These are phyloP conservation scores for Melanchra persicariae DNA, from an alignment of 2,888 invertebrate species.

Conservation along the genomic window DNA sequence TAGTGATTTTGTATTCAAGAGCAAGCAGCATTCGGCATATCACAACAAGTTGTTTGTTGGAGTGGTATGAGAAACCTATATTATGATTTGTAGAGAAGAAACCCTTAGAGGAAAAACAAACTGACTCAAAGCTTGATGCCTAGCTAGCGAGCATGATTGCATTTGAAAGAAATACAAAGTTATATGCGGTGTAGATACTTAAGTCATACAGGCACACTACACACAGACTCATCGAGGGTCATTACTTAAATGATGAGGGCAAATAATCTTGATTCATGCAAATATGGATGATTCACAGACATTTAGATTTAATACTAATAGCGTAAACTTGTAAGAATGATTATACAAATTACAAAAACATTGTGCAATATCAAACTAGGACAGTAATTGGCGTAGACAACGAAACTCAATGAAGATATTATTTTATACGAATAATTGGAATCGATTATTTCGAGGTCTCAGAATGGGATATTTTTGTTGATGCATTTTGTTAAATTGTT, in stretches of 20 bases:
- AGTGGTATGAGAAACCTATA: not conserved
- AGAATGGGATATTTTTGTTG: constrained; percentile 21
- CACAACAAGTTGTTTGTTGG: no score
- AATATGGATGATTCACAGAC: constrained; percentile 49
- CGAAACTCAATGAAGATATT: constrained; percentile 31
- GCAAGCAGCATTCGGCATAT: no score
- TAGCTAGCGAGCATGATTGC: not conserved
- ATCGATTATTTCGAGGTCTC: constrained; percentile 46
- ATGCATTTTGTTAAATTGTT: constrained; percentile 17
- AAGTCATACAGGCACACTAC: not conserved
- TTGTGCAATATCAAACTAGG: constrained; percentile 34
- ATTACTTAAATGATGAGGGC: constrained; percentile 41
- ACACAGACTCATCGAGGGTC: constrained; percentile 5
- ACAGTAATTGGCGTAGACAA: constrained; percentile 24
- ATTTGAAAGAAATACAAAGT: not conserved
- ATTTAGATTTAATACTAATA: constrained; percentile 42
- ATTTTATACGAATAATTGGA: constrained; percentile 48
- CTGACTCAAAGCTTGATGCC: not conserved
- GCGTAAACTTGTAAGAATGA: constrained; percentile 40
- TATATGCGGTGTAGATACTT: not conserved
- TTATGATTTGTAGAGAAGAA: not conserved
- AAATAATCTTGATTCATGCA: constrained; percentile 41
- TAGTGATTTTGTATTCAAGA: no score
- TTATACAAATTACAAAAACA: constrained; percentile 44
- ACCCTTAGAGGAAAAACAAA: not conserved